Percentiles rank a stretch among this genome's conserved stretches.
Evolutionary conservation across 2,797 vertebrate species (phyloP).

Genomic region (Threskiornis aethiopicus): DNA sequence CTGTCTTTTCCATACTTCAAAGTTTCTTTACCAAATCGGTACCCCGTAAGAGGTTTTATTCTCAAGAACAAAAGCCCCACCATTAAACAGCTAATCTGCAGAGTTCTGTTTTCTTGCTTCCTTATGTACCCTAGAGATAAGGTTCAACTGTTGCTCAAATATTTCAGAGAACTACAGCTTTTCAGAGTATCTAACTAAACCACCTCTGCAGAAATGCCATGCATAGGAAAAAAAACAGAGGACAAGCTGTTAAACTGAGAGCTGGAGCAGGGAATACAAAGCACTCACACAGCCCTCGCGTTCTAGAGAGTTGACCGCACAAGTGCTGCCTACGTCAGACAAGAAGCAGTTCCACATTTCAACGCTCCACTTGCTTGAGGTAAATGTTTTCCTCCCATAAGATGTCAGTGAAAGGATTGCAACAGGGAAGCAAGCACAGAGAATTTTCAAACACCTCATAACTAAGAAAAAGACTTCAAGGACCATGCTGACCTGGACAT

Average conservation of each 20-base stretch:
- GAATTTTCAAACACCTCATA: neutral
- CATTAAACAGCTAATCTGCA: neutral
- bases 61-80: neutral
- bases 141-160: neutral
- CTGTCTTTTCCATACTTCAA: accelerated
- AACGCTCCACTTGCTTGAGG: neutral
- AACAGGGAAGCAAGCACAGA: neutral
- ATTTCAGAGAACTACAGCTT: neutral
- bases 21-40: neutral
- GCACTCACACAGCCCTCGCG: neutral
- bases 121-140: neutral
- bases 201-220: neutral
- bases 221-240: neutral
- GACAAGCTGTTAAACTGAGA: neutral
- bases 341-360: neutral
- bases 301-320: neutral
- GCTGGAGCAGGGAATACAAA: neutral
- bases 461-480: neutral
- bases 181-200: neutral
- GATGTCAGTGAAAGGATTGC: neutral
- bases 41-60: neutral
- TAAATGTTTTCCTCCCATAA: neutral
- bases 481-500: neutral
- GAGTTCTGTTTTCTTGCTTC: neutral
- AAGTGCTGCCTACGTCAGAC: neutral